Conservation (phyloP, 2,888 invertebrate species). For the Cylindroiulus punctatus region DNA sequence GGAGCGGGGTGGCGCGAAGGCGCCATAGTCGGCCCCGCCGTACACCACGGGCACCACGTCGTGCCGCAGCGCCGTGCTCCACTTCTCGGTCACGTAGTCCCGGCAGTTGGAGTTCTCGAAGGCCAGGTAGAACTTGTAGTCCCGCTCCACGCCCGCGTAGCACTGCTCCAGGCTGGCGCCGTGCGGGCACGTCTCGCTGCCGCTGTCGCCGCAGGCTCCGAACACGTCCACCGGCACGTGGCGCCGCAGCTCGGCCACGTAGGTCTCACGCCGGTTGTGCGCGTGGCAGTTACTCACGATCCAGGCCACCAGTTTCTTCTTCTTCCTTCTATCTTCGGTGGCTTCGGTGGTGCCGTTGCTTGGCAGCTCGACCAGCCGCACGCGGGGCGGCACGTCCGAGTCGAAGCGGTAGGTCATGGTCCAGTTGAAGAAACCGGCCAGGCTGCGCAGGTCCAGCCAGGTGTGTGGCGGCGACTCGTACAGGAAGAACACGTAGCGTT, state of each 20-base stretch:
- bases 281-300: slow-evolving; percentile 63
- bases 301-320: slow-evolving; percentile 61
- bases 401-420: slow-evolving; percentile 62
- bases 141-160: slow-evolving; percentile 13
- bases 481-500: slow-evolving; percentile 59
- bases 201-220: slow-evolving; percentile 56
- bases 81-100: slow-evolving; percentile 60
- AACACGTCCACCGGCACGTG: slow-evolving; percentile 58
- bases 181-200: background rate
- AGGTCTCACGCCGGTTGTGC: slow-evolving; percentile 54
- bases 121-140: slow-evolving; percentile 59
- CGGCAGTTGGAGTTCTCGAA: slow-evolving; percentile 60
- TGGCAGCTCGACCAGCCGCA: background rate
- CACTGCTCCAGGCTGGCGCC: slow-evolving; percentile 16
- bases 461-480: slow-evolving; percentile 59
- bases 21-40: slow-evolving; percentile 51
- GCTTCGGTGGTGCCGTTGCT: background rate
- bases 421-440: slow-evolving; percentile 62
- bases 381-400: slow-evolving; percentile 61
- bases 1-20: slow-evolving; percentile 49
- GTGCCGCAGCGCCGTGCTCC: slow-evolving; percentile 36
- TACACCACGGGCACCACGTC: slow-evolving; percentile 57
- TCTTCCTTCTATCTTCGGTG: slow-evolving; percentile 54
- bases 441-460: slow-evolving; percentile 57
- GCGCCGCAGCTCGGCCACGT: slow-evolving; percentile 56